phyloP scores from a whole-genome alignment of 2,113 vertebrate species.

The Pardalotus punctatus region DNA sequence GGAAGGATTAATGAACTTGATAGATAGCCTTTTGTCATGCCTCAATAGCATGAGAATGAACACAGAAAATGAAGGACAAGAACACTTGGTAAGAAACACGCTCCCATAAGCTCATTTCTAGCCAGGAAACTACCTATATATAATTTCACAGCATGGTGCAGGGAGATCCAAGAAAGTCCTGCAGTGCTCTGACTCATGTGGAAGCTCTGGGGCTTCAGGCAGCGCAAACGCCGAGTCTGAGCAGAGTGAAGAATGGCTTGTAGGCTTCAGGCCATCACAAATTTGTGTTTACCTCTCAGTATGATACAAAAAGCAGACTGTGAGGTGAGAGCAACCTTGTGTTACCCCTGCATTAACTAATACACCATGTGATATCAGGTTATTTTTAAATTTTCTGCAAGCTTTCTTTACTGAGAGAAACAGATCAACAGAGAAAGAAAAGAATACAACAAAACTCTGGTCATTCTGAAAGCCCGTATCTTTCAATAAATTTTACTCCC shows the following conservation, averaged over 20 bases:
- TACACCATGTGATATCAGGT: not conserved
- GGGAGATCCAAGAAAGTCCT: not conserved
- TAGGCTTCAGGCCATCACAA: not conserved
- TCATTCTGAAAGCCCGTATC: not conserved
- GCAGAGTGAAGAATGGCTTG: not conserved
- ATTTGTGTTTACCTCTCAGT: not conserved
- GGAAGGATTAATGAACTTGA: not conserved
- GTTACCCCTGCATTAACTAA: not conserved
- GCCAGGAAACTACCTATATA: not conserved
- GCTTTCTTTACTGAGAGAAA: not conserved
- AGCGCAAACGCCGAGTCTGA: not conserved
- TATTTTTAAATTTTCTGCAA: not conserved
- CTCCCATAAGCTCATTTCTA: not conserved
- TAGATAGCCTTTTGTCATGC: not conserved
- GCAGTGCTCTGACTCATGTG: not conserved
- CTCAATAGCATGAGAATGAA: not conserved
- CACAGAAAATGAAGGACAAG: not conserved
- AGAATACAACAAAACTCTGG: not conserved
- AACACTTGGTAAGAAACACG: rapidly evolving
- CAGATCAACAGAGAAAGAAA: not conserved
- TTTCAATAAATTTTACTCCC: not conserved
- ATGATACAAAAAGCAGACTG: not conserved
- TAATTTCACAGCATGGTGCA: not conserved
- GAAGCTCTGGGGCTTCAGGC: not conserved
- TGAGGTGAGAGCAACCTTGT: not conserved